Percentiles rank a stretch among this genome's conserved stretches.
phyloP scores from a whole-genome alignment of 1,140 invertebrate species.

The Anoplophora glabripennis region DNA sequence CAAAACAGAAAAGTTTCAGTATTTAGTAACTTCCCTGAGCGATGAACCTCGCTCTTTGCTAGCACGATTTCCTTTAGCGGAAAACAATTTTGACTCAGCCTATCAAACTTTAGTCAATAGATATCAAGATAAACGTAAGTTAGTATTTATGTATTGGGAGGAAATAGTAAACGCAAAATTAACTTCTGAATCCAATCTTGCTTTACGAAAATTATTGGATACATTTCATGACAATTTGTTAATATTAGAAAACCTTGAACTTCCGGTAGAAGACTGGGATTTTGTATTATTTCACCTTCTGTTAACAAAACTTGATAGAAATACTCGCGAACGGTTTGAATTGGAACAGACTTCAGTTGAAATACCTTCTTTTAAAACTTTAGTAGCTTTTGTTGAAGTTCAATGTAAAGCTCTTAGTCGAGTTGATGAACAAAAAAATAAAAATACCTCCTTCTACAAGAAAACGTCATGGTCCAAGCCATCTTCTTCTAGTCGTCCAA shows the following conservation, averaged over 20 bases:
- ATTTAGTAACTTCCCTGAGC: constrained; percentile 23
- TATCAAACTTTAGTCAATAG: constrained; percentile 25
- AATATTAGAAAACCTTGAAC: constrained; percentile 24
- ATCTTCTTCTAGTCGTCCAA: too few relatives aligned
- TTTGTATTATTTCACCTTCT: constrained; percentile 26
- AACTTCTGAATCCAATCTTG: constrained; percentile 17
- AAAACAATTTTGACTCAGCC: constrained; percentile 29
- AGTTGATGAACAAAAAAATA: too few relatives aligned
- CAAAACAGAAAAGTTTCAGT: constrained; percentile 22
- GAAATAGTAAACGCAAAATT: constrained; percentile 19
- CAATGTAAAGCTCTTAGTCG: too few relatives aligned
- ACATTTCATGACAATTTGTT: constrained; percentile 16
- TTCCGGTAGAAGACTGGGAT: constrained; percentile 36
- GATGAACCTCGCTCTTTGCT: constrained; percentile 23
- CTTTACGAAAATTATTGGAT: constrained; percentile 26
- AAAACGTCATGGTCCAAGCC: too few relatives aligned
- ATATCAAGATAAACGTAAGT: constrained; percentile 31
- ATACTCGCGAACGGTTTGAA: neutral
- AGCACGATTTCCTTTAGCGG: constrained; percentile 19
- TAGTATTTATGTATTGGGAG: constrained; percentile 21
- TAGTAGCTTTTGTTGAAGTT: too few relatives aligned
- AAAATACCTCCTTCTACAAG: too few relatives aligned
- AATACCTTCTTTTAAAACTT: too few relatives aligned
- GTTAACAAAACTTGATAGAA: constrained; percentile 11
- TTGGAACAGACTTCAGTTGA: neutral